Evolutionary conservation across 2,113 vertebrate species (phyloP).

Genomic region (Chloroceryle aenea): DNA sequence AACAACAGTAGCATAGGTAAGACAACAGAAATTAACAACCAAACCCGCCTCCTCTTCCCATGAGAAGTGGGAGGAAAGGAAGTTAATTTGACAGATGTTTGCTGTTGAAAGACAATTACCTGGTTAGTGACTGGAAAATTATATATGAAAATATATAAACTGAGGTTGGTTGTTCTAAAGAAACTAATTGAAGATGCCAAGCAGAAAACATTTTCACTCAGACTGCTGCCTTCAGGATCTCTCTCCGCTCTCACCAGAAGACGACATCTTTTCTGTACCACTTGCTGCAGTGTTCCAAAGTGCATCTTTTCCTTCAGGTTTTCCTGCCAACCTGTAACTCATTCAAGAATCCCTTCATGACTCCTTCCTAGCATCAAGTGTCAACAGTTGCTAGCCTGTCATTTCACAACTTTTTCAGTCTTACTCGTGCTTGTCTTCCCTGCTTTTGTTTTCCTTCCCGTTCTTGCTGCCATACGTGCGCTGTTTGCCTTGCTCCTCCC

Average conservation of each 20-base stretch:
- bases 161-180: neutral
- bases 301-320: neutral
- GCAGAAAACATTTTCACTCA: neutral
- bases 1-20: neutral
- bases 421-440: neutral
- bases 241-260: neutral
- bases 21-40: neutral
- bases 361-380: neutral
- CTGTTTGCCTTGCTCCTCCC: neutral
- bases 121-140: neutral
- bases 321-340: neutral
- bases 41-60: neutral
- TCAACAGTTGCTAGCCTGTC: neutral
- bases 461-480: neutral
- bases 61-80: neutral
- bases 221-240: neutral
- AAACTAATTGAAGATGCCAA: neutral
- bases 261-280: neutral
- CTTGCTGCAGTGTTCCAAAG: accelerated
- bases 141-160: neutral
- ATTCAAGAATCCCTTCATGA: neutral
- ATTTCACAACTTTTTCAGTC: neutral
- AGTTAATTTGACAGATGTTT: neutral
- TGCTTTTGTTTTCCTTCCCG: neutral
- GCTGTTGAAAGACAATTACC: neutral